Percentiles rank a stretch among this genome's conserved stretches.
Conservation (phyloP, 2,888 invertebrate genomes). For the Imbricaverruca yamaguchii region DNA sequence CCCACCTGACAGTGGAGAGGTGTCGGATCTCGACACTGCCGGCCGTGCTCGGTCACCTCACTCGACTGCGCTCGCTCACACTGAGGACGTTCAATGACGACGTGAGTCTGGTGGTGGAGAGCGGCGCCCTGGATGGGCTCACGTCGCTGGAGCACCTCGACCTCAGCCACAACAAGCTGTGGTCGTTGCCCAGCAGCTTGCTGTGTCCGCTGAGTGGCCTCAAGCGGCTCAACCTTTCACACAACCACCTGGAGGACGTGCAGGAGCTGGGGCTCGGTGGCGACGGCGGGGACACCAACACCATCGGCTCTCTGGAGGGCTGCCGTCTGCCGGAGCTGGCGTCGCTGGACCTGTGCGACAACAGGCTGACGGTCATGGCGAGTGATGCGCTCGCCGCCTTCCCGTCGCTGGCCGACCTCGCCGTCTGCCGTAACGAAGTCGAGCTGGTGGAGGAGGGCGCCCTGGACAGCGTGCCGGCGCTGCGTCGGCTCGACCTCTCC, state of each 20-base stretch:
- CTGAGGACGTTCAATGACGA: constrained; percentile 68
- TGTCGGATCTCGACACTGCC: constrained; percentile 72
- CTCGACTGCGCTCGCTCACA: constrained; percentile 57
- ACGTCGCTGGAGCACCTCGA: constrained; percentile 70
- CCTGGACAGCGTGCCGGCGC: constrained; percentile 58
- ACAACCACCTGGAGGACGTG: constrained; percentile 69
- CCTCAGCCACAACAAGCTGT: constrained; percentile 74
- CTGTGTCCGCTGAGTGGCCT: constrained; percentile 61
- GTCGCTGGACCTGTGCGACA: constrained; percentile 60
- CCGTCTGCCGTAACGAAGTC: constrained; percentile 67
- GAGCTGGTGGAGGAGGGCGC: constrained; percentile 64
- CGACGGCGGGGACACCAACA: constrained; percentile 37
- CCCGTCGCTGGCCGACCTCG: constrained; percentile 58
- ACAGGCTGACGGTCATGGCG: constrained; percentile 61
- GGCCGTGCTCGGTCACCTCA: constrained; percentile 58
- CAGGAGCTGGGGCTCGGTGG: constrained; percentile 62
- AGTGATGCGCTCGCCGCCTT: constrained; percentile 63
- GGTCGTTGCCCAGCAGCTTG: constrained; percentile 61
- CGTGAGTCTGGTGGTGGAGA: constrained; percentile 67
- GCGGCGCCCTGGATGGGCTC: constrained; percentile 65
- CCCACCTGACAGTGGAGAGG: constrained; percentile 61
- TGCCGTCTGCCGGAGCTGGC: constrained; percentile 38
- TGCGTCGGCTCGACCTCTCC: constrained; percentile 67
- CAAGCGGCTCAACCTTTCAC: constrained; percentile 61
- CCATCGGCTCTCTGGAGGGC: constrained; percentile 29